Base-by-base conservation (phyloP, 2,888 invertebrate species). In the Agrochola lychnidis region DNA sequence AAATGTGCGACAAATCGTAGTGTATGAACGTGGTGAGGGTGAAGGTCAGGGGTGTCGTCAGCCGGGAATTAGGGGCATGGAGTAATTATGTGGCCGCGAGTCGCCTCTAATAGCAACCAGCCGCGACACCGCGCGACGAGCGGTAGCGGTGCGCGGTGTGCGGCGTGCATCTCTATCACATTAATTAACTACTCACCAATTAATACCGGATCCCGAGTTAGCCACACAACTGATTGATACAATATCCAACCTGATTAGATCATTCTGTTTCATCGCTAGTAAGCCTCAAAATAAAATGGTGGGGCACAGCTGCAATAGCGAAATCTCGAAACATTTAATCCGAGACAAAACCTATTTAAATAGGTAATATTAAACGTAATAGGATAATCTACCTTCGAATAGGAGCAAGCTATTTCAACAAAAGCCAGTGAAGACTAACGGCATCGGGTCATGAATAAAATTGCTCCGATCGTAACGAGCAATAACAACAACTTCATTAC, bases 401-500 rank as follows among this genome's bases (percentile, higher is more conserved):
- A 64, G 68, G 62, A 75, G 81, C 53, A 75, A 86, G 81, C 72
- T 76, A 74, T 78, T 80, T 69, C 56, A 63, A 66, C 79, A 63
- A 70, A 73, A 78, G 42, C 59, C 75, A 68, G 75, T 30, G 64
- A 48, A 69, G 77, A 62, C 76, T 81, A 81, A 83, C 75, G 78
- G 62, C 72, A 62, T 66, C 76, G 78, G 76, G 70, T 72, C 82
- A 82, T 83, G 78, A 78, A 82, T 78, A 61, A 75, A 82, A 82
- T 80, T 30, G 83, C 83, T 82, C 64, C 83, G 82, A 86, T 82
- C 79, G 71, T 76, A 74, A 77, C 79, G 81, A 82, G 77, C 86
- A 80, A 83, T 79, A 86, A 83, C 83, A 88, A 86, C 88, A 87
- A 90, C 88, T 90, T 89, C 88, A 89, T 91, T 89, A 90, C 83